These are phyloP conservation scores for Gambusia affinis DNA, from an alignment of 2,113 vertebrate genomes.

Conservation along the genomic window DNA sequence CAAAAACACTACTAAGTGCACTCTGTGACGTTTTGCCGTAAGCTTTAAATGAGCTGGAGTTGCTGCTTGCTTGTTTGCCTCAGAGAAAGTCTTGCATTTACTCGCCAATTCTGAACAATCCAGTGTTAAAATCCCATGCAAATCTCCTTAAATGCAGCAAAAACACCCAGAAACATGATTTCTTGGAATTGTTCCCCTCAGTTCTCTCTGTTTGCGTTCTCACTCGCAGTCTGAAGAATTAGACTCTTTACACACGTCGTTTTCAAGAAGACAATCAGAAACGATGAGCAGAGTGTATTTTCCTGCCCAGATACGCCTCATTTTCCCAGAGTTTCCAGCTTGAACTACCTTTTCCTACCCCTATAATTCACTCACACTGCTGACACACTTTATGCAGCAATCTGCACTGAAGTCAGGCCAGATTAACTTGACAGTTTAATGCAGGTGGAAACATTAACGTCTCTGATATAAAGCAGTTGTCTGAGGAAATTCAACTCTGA, in stretches of 20 bases:
- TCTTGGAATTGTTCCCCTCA: not conserved
- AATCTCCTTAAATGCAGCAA: not conserved
- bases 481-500: not conserved
- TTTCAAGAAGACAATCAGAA: not conserved
- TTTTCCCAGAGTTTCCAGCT: not conserved
- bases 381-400: not conserved
- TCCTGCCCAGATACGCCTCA: not conserved
- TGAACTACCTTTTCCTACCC: not conserved
- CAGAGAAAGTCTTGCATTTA: not conserved
- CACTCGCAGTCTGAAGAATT: not conserved
- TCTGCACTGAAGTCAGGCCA: not conserved
- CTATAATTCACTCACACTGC: not conserved
- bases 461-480: not conserved
- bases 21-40: not conserved
- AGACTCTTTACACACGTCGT: not conserved
- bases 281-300: not conserved
- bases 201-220: not conserved
- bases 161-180: not conserved
- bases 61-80: not conserved
- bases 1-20: not conserved
- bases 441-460: not conserved
- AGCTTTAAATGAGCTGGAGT: not conserved
- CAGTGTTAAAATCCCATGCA: not conserved
- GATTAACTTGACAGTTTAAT: slow-evolving; percentile 12
- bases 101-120: not conserved